Evolutionary conservation across 2,888 invertebrate species (phyloP), one percentile per base, ranked within the genome.

Genomic region (Rosalia funebris): DNA sequence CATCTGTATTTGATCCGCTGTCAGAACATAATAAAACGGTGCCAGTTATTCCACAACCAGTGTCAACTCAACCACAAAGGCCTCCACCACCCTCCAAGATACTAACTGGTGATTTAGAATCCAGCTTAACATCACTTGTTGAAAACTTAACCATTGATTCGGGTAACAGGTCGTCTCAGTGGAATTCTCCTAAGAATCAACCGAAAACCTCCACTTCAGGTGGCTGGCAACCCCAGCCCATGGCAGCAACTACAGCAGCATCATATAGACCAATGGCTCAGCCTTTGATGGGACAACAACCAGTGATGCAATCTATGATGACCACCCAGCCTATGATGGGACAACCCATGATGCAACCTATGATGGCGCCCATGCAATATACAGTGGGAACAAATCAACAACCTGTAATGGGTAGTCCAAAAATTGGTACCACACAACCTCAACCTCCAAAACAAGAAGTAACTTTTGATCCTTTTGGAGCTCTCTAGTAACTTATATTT

Each of bases 31-130:
- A 73, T 65, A 53, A 73, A 39, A 72, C 73, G 19, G 66, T 74
- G 10, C 73, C 71, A 58, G 73, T 73, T 32, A 84, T 88, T 66
- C 86, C 72, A 15, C 71, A 66, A 20, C 68, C 65, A 2, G 76
- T 72, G 11, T 74, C 75, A 15, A 69, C 71, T 17, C 67, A 70
- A 37, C 77, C 77, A 4, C 75, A 72, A 19, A 70, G 75, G 42
- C 78, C 78, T 15, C 72, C 78, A 19, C 79, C 77, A 55, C 81
- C 80, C 14, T 70, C 77, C 4, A 85, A 85, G 73, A 90, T 97
- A 57, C 86, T 97, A 63, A 94, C 95, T 11, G 95, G 95, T 50
- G 97, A 97, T 82, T 84, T 98, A 80, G 97, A 98, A 81, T 92
- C 94, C 70, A 96, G 96, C 71, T 88, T 98, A 64, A 95, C 96